These are phyloP conservation scores for Paracentrotus lividus DNA, from an alignment of 53 echinoderm and acorn worm species.

Conservation along the genomic window DNA sequence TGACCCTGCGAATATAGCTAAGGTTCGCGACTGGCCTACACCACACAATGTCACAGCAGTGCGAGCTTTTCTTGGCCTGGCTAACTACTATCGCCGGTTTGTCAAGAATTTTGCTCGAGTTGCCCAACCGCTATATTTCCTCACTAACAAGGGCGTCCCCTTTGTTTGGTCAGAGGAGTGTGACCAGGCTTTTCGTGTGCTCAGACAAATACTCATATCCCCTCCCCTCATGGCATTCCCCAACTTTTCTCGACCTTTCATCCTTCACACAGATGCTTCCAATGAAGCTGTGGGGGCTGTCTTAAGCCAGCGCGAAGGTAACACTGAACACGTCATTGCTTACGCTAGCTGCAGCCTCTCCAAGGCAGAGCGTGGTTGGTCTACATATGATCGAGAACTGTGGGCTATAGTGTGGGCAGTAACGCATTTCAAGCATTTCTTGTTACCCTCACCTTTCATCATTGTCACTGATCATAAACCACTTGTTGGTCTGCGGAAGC, in stretches of 20 bases:
- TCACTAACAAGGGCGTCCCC: slow-evolving; percentile 63
- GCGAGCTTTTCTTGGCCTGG: slow-evolving; percentile 72
- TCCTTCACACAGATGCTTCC: slow-evolving; percentile 77
- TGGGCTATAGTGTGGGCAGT: slow-evolving; percentile 78
- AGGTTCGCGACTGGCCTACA: slow-evolving; percentile 67
- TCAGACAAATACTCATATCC: slow-evolving; percentile 38
- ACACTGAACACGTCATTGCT: slow-evolving; percentile 69
- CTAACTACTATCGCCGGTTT: slow-evolving; percentile 73
- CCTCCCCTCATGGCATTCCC: slow-evolving; percentile 81
- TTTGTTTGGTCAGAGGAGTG: slow-evolving; percentile 63
- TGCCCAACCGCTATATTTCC: slow-evolving; percentile 66
- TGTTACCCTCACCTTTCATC: slow-evolving; percentile 46
- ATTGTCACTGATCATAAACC: slow-evolving; percentile 89
- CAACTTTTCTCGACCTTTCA: slow-evolving; percentile 57
- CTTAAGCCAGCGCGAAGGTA: slow-evolving; percentile 64
- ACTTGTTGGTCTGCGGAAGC: slow-evolving; percentile 70
- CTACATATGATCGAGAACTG: slow-evolving; percentile 70
- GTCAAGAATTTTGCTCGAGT: slow-evolving; percentile 66
- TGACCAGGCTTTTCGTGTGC: slow-evolving; percentile 35
- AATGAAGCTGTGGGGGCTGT: slow-evolving; percentile 69
- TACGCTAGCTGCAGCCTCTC: slow-evolving; percentile 66
- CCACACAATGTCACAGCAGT: slow-evolving; percentile 68
- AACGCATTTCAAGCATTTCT: slow-evolving; percentile 70
- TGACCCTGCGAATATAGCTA: slow-evolving; percentile 71
- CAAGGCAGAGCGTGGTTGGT: slow-evolving; percentile 54